Base-by-base conservation (phyloP, 2,113 vertebrate species). In the Hiodon alosoides region DNA sequence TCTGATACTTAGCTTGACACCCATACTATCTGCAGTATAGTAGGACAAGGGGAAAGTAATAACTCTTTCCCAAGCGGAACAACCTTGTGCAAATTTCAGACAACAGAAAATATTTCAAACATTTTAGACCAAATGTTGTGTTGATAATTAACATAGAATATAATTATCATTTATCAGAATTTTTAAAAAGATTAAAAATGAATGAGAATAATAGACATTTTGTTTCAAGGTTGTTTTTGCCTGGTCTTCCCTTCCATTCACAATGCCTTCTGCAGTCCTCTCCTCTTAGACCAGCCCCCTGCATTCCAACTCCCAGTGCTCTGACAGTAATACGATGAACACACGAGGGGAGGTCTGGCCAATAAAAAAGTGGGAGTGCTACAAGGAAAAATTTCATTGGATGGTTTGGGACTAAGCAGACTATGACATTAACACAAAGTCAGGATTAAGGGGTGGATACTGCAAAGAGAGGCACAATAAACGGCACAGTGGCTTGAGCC, bases 291-390 rank as follows among this genome's bases (percentile, higher is more conserved):
- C n/a, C 9, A 69, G 14, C 16, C 52, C 68, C 47, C n/a, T 10
- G 68, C 68, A 69, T 54, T 54, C 55, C 57, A 59, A 46, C 77
- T 64, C 72, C 75, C 70, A 60, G 31, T 61, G 81, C 85, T 78
- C 77, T 71, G 76, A 78, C 77, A 81, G 85, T 85, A 86, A 87
- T 81, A 75, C 79, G 77, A 85, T 79, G 75, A 85, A 85, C 89
- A 85, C 85, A 77, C 86, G 84, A 89, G 85, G 54, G 74, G 55
- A 69, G 6, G 46, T 57, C 69, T 58, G 70, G 7, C 92, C 90
- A 92, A 90, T 91, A 73, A 87, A 82, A 90, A 88, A 83, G 85
- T 87, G 86, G 91, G 90, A 89, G 92, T 91, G 90, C 82, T 17
- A 68, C 67, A 76, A 11, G 16, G n/a, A 61, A 74, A 14, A 0